Evolutionary conservation across 2,113 vertebrate genomes (phyloP), one percentile per base, ranked within the genome.

Genomic region (Carassius gibelio): DNA sequence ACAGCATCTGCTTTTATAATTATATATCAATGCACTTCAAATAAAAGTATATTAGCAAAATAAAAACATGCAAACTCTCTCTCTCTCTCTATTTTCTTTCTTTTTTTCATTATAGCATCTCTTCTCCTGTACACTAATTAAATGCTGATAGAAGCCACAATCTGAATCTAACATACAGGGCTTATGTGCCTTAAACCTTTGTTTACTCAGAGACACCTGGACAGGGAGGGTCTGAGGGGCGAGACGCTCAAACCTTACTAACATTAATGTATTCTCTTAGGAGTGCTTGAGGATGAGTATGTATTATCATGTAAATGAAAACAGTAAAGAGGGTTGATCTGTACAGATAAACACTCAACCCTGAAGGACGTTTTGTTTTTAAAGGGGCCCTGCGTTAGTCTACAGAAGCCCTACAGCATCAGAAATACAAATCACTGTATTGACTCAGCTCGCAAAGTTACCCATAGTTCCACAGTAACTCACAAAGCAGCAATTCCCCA

Each of bases 401-500:
- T 52, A 13, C 34, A 15, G 26, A 34, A 66, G 23, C 64, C 14
- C 14, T 19, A 68, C 36, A 21, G 8, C 9, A 71, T 7, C 19
- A 42, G 36, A 71, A 71, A 38, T 61, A 8, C 17, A 79, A 19
- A 42, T 59, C n/a, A 59, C 9, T 26, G 4, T 48, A 26, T 8
- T 4, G 23, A 13, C 26, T 59, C 75, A 1, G 45, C 48, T 76
- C 23, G 17, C 11, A 13, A 48, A 23, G 26, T 55, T 76, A 55
- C 15, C 8, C 19, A 14, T n/a, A 77, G 45, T 23, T 79, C 34
- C 8, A 59, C 76, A 61, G 57, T 62, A 64, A 93, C 95, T 94
- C 88, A 95, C 95, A 95, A 86, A 59, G 93, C 92, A 52, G 95
- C 91, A 42, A 96, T 94, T 21, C 95, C 95, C 95, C 95, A 95